Conservation (phyloP, 2,113 vertebrate species). For the Phrynocephalus versicolor region DNA sequence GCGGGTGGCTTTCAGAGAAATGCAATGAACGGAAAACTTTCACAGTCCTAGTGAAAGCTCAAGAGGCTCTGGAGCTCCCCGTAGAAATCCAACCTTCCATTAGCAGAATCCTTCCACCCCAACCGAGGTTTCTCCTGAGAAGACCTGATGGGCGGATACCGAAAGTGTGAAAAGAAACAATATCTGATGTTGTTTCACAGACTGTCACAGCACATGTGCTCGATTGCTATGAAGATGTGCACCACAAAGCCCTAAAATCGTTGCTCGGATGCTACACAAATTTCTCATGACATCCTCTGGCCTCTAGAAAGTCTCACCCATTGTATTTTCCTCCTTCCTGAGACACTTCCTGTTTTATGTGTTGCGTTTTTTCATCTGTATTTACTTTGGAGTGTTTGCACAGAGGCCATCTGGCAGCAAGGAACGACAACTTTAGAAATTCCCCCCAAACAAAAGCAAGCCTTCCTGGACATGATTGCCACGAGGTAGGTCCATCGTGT, state of each 20-base stretch:
- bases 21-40: no score
- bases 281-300: constrained; percentile 33
- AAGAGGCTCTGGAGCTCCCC: background rate
- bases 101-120: background rate
- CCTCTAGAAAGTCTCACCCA: constrained; percentile 27
- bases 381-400: constrained; percentile 36
- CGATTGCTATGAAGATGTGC: background rate
- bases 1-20: no score
- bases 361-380: constrained; percentile 41
- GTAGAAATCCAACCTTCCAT: background rate
- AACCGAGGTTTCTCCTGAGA: background rate
- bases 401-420: constrained; percentile 17
- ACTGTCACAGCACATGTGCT: background rate
- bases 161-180: background rate
- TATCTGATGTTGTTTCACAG: background rate
- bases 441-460: background rate
- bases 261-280: background rate
- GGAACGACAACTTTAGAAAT: constrained; percentile 18
- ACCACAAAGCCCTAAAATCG: background rate
- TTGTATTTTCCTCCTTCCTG: constrained; percentile 11
- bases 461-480: background rate
- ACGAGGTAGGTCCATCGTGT: constrained; percentile 28
- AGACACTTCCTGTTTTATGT: constrained; percentile 32
- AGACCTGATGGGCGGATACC: background rate
- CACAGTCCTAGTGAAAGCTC: no score